Evolutionary conservation across 2,888 invertebrate genomes (phyloP), one percentile per base, ranked within the genome.

Genomic region (Aphodius granarius): DNA sequence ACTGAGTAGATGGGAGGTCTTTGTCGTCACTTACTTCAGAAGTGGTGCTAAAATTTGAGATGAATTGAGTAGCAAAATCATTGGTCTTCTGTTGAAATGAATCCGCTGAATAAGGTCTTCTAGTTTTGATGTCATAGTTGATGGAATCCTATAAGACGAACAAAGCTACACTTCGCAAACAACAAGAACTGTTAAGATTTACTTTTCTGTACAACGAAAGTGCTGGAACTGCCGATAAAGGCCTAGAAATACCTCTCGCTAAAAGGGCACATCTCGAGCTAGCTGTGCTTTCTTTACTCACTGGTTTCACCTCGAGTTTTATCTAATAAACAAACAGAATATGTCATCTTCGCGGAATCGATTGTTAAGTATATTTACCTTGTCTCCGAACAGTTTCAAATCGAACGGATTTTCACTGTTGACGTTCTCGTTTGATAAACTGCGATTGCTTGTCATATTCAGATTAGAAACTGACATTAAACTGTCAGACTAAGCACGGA

Each of bases 31-130:
- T 83, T 83, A 73, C 66, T 80, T 80, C 73, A 73, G 72, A 75
- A 9, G 19, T 64, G 1, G 5, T 20, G 1, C 13, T 20, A 20
- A 20, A 65, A 66, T 71, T 23, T 23, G 43, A 5, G 43, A 72
- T 17, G 20, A 15, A 71, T 5, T 74, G 13, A 9, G 13, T 18
- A 18, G 17, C 18, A 17, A 72, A 21, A 73, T 76, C 71, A 9
- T 17, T 73, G 21, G 75, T 21, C 18, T 76, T 74, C 17, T 68
- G 77, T 43, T 78, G 78, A 63, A 78, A 66, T 13, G 81, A 81
- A 64, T 82, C 85, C 0, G 86, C 86, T 0, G 86, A 86, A 78
- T 82, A 84, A 3, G 86, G 86, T 20, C 86, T 76, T 75, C 80
- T 81, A n/a, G 78, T 80, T 21, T 78, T 79, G n/a, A 77, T 63